Evolutionary conservation across 2,113 vertebrate species (phyloP).

Genomic region (Nannospalax galili): DNA sequence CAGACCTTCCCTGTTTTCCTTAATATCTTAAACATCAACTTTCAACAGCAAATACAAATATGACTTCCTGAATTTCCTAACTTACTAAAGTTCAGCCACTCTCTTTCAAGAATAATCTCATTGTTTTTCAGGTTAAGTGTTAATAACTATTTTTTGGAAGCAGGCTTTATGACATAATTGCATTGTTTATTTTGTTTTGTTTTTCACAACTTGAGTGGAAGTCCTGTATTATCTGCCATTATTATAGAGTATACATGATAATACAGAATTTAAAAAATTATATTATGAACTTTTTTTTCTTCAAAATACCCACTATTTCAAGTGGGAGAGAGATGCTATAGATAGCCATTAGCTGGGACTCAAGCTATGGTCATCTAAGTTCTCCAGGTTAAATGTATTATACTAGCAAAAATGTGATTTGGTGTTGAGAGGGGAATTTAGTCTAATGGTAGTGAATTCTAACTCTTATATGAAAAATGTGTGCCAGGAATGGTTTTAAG

Average conservation of each 20-base stretch:
- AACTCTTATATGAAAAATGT: background rate
- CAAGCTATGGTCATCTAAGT: rapidly evolving
- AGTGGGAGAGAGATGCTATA: background rate
- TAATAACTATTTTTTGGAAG: background rate
- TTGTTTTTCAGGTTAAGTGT: constrained; percentile 5
- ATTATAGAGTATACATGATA: background rate
- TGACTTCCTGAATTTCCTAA: background rate
- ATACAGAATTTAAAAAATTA: background rate
- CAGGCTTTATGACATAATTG: background rate
- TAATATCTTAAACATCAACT: background rate
- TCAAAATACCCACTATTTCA: background rate
- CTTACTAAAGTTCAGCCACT: background rate
- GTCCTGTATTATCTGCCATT: background rate
- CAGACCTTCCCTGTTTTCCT: background rate
- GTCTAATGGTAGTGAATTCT: background rate
- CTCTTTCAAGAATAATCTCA: background rate
- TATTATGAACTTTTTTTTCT: background rate
- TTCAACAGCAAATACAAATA: background rate
- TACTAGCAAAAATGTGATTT: background rate
- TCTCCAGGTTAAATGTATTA: rapidly evolving
- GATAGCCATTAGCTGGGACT: background rate
- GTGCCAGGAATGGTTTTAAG: background rate
- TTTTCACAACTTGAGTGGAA: background rate
- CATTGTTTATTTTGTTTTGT: background rate
- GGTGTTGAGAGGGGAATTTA: background rate